These are phyloP conservation scores for Macroramphosus scolopax DNA, from an alignment of 2,797 vertebrate species.

Conservation along the genomic window DNA sequence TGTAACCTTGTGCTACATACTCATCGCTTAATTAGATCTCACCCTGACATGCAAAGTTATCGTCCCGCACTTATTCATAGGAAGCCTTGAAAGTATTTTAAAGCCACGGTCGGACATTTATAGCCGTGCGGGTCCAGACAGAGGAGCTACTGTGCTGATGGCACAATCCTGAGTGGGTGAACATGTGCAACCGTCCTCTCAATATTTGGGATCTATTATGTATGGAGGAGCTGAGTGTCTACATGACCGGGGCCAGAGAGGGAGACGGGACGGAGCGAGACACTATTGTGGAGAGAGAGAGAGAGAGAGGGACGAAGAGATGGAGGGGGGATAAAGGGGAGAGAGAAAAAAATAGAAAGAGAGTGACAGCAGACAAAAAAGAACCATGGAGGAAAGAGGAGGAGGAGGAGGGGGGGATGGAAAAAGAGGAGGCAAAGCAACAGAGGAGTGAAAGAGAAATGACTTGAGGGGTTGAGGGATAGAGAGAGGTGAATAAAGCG, in stretches of 20 bases:
- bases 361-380: conserved; percentile 72
- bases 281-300: conserved; percentile 36
- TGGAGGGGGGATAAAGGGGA: conserved; percentile 42
- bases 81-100: conserved; percentile 23
- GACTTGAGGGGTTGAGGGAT: conserved; percentile 72
- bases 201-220: conserved; percentile 60
- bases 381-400: conserved; percentile 47
- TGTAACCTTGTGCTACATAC: no score
- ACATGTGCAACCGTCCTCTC: conserved; percentile 32
- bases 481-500: conserved; percentile 68
- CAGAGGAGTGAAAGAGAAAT: conserved; percentile 71
- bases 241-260: conserved; percentile 52
- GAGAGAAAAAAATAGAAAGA: conserved; percentile 41
- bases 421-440: conserved; percentile 68
- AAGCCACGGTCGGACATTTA: conserved; percentile 16
- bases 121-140: conserved; percentile 18
- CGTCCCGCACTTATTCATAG: conserved; percentile 5
- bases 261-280: conserved; percentile 50
- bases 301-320: conserved; percentile 30
- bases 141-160: conserved; percentile 28
- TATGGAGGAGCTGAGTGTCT: conserved; percentile 61
- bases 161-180: conserved; percentile 40
- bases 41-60: conserved; percentile 8
- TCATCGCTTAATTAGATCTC: conserved; percentile 1
- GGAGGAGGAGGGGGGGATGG: conserved; percentile 50